Conservation (phyloP, 2,888 invertebrate species). For the Synergus umbraculus region DNA sequence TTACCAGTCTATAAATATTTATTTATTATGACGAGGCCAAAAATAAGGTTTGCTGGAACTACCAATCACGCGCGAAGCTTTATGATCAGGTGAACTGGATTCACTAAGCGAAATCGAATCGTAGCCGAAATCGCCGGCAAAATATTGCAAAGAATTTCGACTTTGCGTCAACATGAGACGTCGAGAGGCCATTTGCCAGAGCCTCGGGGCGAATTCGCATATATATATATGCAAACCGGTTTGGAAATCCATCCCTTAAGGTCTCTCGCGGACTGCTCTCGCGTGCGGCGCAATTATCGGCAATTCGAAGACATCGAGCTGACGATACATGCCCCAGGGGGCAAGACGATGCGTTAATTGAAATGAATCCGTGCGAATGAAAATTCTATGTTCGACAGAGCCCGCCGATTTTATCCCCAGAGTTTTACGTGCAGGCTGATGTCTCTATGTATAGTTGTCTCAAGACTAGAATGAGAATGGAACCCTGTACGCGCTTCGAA, state of each 20-base stretch:
- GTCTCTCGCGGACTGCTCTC: constrained; percentile 62
- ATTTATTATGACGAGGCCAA: constrained; percentile 25
- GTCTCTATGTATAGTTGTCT: constrained; percentile 45
- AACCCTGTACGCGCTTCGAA: constrained; percentile 1
- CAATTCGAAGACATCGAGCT: constrained; percentile 66
- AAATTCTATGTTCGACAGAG: constrained; percentile 67
- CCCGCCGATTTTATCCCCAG: constrained; percentile 61
- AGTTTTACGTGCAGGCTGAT: constrained; percentile 62
- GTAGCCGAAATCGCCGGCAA: not conserved
- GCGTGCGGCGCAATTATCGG: constrained; percentile 70
- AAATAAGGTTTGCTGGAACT: not conserved
- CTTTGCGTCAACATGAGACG: not conserved
- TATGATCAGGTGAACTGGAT: not conserved
- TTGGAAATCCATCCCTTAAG: constrained; percentile 71
- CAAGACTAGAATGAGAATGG: constrained; percentile 1
- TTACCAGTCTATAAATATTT: constrained; percentile 37
- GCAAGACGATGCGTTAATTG: constrained; percentile 72
- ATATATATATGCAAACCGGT: constrained; percentile 70
- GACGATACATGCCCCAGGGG: constrained; percentile 62
- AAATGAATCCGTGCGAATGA: constrained; percentile 76
- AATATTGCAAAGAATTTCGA: constrained; percentile 9
- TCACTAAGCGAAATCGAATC: not conserved
- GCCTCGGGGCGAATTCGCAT: constrained; percentile 56
- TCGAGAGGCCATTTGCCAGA: constrained; percentile 42
- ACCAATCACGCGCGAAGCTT: constrained; percentile 8